Conservation (phyloP, 2,113 vertebrate genomes). For the Esox niger region DNA sequence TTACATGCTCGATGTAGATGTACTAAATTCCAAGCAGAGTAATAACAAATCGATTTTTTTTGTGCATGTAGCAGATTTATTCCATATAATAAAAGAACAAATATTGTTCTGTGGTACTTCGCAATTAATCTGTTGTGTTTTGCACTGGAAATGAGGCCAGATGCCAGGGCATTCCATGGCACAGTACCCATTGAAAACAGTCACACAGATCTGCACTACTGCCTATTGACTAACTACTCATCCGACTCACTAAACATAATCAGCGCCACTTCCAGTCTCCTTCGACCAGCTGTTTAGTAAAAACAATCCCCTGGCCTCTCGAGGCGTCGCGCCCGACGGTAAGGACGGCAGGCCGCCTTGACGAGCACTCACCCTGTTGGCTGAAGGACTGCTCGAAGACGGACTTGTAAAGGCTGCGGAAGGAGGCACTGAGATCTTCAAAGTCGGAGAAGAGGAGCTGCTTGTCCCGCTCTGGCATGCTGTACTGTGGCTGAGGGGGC, state of each 20-base stretch:
- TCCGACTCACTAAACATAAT: constrained; percentile 40
- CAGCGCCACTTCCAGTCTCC: constrained; percentile 42
- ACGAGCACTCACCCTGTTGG: constrained; percentile 80
- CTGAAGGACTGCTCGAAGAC: constrained; percentile 92
- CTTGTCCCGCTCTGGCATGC: constrained; percentile 86
- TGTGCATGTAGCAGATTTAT: constrained; percentile 10
- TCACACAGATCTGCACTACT: constrained; percentile 29
- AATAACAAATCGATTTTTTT: constrained; percentile 12
- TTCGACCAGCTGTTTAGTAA: constrained; percentile 37
- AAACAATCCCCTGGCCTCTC: constrained; percentile 28
- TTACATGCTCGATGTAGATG: constrained; percentile 20
- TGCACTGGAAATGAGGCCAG: background rate
- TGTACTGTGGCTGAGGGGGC: constrained; percentile 82
- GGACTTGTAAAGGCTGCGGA: constrained; percentile 92
- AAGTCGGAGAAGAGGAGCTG: constrained; percentile 87
- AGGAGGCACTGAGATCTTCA: constrained; percentile 95
- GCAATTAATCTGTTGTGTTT: background rate
- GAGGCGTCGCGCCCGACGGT: too few relatives aligned
- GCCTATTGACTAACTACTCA: constrained; percentile 46
- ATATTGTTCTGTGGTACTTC: constrained; percentile 17
- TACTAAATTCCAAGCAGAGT: constrained; percentile 19
- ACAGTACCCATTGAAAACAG: constrained; percentile 28
- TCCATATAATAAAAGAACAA: constrained; percentile 34
- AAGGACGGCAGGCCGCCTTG: too few relatives aligned
- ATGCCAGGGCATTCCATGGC: constrained; percentile 10